Evolutionary conservation across 2,797 vertebrate genomes (phyloP).

Genomic region (Strix occidentalis): DNA sequence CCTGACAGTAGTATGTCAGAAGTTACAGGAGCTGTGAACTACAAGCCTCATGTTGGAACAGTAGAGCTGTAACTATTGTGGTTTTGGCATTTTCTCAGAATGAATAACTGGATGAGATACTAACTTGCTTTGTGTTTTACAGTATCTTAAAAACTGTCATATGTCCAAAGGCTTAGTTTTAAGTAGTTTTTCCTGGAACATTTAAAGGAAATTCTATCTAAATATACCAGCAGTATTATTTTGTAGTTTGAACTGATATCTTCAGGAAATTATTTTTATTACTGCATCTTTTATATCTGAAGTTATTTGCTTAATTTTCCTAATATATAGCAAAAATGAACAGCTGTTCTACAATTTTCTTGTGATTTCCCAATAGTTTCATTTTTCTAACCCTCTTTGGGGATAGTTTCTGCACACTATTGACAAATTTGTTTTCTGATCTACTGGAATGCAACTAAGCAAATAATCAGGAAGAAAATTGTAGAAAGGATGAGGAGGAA

Average conservation of each 20-base stretch:
- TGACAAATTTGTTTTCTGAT: background rate
- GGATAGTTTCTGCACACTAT: background rate
- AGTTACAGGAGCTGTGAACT: background rate
- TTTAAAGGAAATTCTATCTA: conserved; percentile 11
- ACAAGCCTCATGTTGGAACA: conserved; percentile 3
- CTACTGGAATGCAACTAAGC: background rate
- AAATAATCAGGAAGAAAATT: background rate
- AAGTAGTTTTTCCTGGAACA: conserved; percentile 18
- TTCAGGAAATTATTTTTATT: background rate
- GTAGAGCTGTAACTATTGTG: background rate
- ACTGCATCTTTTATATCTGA: background rate
- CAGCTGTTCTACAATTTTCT: background rate
- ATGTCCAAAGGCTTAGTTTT: background rate
- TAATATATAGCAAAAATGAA: background rate
- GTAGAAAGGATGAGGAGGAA: background rate
- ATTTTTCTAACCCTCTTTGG: background rate
- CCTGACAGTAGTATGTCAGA: background rate
- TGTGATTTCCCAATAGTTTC: background rate
- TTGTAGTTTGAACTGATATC: background rate
- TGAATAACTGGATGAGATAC: background rate
- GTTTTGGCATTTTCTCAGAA: conserved; percentile 25
- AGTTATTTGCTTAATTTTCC: background rate
- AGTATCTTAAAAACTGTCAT: background rate
- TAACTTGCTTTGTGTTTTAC: conserved; percentile 1
- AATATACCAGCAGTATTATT: background rate